Evolutionary conservation across 2,113 vertebrate species (phyloP), one percentile per base, ranked within the genome.

Genomic region (Microcebus lehilahytsara): DNA sequence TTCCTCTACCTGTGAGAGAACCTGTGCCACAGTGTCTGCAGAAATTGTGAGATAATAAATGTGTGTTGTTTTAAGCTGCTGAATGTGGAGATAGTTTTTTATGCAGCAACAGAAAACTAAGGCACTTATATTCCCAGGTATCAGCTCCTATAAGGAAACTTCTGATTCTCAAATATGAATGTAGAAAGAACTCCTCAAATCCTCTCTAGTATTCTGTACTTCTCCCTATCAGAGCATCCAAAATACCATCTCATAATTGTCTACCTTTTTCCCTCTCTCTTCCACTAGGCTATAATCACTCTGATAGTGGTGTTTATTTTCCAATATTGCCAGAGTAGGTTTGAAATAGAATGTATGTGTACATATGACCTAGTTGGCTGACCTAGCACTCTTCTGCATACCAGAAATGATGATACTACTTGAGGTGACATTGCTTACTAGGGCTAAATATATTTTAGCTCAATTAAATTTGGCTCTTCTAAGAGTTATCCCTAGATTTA

Each of bases 181-280:
- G 7, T 37, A 11, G 17, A 58, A 40, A 30, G 9, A 22, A 6
- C 14, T 79, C 22, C 12, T 32, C 53, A 40, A 16, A 79, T 27
- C 34, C 6, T 5, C 23, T 66, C 1, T 3, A 8, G 8, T 4
- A 3, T 40, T 32, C 23, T 49, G 0, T 49, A 0, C 30, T 77
- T 77, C 62, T 42, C 7, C 17, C 46, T 8, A 9, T 11, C 40
- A 89, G 27, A 91, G 0, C 9, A 32, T 51, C 51, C 25, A 23
- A 58, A 77, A 75, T 3, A 0, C 58, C 62, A 34, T 69, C 42
- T 27, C 60, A 6, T 56, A 37, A 5, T 1, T 66, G 19, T 49
- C 13, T 40, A 5, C 37, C 78, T 58, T 4, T 17, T 66, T 53
- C 25, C 25, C 51, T 25, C 13, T 86, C 23, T 46, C 12, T 69